These are phyloP conservation scores for Solenopsis invicta DNA, from an alignment of 1,140 invertebrate species.

Conservation along the genomic window DNA sequence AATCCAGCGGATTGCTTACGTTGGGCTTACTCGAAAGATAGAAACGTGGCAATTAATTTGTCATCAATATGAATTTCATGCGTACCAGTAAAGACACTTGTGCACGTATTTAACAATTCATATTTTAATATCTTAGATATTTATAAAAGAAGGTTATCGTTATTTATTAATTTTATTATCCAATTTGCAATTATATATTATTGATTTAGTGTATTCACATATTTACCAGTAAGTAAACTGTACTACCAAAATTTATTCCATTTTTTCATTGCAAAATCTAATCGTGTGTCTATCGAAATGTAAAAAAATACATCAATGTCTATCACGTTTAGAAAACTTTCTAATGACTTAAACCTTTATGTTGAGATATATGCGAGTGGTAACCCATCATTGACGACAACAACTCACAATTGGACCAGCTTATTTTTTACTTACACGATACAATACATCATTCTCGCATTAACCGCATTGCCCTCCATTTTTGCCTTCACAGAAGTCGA, in stretches of 20 bases:
- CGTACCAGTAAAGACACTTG: background rate
- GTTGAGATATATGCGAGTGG: background rate
- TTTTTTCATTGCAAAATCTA: background rate
- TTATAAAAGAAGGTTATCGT: background rate
- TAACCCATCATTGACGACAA: slow-evolving; percentile 31
- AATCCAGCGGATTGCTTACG: slow-evolving; percentile 74
- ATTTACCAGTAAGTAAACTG: background rate
- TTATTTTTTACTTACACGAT: slow-evolving; percentile 25
- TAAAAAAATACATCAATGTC: background rate
- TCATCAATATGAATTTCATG: slow-evolving; percentile 46
- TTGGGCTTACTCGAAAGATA: slow-evolving; percentile 70
- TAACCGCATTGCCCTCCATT: slow-evolving; percentile 44
- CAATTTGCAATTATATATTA: background rate
- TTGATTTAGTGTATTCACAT: background rate
- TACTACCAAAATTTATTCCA: background rate
- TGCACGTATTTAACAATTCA: background rate
- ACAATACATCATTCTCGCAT: slow-evolving; percentile 33
- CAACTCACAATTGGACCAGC: slow-evolving; percentile 5
- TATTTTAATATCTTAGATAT: background rate
- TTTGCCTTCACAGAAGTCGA: slow-evolving; percentile 62
- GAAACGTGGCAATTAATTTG: slow-evolving; percentile 72
- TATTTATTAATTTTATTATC: background rate
- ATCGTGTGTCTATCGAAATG: background rate
- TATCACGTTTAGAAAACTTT: background rate
- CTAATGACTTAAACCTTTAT: background rate